Percentiles rank a stretch among this genome's conserved stretches.
Conservation (phyloP, 1,140 invertebrate genomes). For the Drosophila repletoides region DNA sequence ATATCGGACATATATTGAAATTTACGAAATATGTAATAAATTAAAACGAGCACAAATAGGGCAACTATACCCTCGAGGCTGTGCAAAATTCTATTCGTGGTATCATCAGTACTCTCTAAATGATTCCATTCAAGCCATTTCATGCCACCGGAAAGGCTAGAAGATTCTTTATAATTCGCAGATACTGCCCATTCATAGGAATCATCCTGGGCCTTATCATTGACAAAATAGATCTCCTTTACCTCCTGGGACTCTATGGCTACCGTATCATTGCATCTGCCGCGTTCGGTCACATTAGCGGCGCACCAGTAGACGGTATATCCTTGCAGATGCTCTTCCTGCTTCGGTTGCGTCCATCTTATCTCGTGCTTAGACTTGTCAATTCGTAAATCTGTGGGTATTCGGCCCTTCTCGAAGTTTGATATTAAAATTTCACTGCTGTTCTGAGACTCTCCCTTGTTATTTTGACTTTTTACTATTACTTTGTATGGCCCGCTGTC, state of each 20-base stretch:
- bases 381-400: not conserved
- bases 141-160: constrained; percentile 12
- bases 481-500: not conserved
- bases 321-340: not conserved
- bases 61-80: constrained; percentile 7
- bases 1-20: constrained; percentile 4
- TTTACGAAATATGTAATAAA: not conserved
- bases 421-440: constrained; percentile 12
- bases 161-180: constrained; percentile 3
- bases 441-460: not conserved
- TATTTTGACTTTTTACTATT: constrained; percentile 20
- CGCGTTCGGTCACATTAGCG: not conserved
- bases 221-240: no score
- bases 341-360: not conserved
- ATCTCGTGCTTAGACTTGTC: not conserved
- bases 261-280: not conserved
- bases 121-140: not conserved
- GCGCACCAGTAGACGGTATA: constrained; percentile 40
- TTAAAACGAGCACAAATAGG: constrained; percentile 13
- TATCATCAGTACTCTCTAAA: not conserved
- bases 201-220: not conserved
- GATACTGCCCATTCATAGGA: constrained; percentile 11
- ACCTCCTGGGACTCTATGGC: not conserved
- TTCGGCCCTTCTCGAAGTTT: not conserved
- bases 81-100: not conserved